Evolutionary conservation across 2,888 invertebrate genomes (phyloP).

Genomic region (Herminia tarsipennalis): DNA sequence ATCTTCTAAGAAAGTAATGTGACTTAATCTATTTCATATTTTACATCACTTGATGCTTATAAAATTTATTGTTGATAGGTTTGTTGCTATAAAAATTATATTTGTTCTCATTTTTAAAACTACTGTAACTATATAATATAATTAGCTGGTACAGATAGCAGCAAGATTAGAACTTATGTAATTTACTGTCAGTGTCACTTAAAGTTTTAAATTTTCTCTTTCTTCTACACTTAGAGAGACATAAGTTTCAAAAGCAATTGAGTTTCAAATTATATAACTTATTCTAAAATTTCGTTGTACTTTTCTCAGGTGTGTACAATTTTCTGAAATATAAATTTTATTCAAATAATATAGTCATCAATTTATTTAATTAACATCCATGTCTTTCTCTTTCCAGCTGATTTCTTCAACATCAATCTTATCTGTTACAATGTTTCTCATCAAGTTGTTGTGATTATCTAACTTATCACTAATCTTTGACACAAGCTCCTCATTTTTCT

Average conservation of each 20-base stretch:
- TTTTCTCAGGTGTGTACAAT: slow-evolving; percentile 83
- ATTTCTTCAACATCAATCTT: slow-evolving; percentile 55
- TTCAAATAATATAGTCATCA: slow-evolving; percentile 66
- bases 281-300: slow-evolving; percentile 77
- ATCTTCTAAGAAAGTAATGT: slow-evolving; percentile 52
- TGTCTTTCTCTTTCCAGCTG: slow-evolving; percentile 61
- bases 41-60: slow-evolving; percentile 52
- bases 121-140: slow-evolving; percentile 53
- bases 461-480: slow-evolving; percentile 64
- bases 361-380: slow-evolving; percentile 62
- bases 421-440: slow-evolving; percentile 46
- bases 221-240: slow-evolving; percentile 70
- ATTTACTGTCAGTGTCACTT: slow-evolving; percentile 64
- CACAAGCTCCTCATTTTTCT: slow-evolving; percentile 72
- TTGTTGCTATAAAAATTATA: slow-evolving; percentile 54
- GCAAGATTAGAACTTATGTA: slow-evolving; percentile 66
- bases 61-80: slow-evolving; percentile 56
- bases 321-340: slow-evolving; percentile 85
- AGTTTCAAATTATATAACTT: slow-evolving; percentile 68
- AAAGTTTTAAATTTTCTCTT: slow-evolving; percentile 64
- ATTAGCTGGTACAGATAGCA: slow-evolving; percentile 64
- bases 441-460: slow-evolving; percentile 60
- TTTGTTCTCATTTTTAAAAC: slow-evolving; percentile 49
- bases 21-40: slow-evolving; percentile 49
- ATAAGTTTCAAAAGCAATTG: slow-evolving; percentile 67